Percentiles rank a stretch among this genome's conserved stretches.
Conservation (phyloP, 2,797 vertebrate species). For the Helarctos malayanus region DNA sequence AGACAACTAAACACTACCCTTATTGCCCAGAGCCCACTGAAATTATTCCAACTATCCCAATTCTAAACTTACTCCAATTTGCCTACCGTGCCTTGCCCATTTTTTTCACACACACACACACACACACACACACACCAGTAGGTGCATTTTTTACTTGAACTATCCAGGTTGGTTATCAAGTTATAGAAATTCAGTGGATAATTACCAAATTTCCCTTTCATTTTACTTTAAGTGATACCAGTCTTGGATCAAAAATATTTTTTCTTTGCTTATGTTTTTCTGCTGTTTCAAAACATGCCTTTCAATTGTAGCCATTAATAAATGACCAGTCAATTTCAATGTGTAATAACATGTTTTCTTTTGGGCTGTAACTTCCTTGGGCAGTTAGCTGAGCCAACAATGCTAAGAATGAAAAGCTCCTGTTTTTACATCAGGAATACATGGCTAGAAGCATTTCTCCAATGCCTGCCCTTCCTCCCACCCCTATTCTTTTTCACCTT, state of each 20-base stretch:
- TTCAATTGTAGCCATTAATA: background rate
- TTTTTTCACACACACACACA: background rate
- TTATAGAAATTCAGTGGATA: conserved; percentile 2
- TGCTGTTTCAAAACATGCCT: background rate
- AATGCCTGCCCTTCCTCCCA: background rate
- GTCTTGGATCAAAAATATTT: conserved; percentile 9
- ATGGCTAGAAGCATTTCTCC: background rate
- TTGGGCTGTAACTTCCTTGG: background rate
- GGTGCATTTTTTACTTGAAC: background rate
- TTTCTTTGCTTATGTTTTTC: background rate
- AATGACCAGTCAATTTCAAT: background rate
- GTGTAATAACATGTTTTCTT: conserved; percentile 1
- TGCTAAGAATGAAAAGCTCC: conserved; percentile 27
- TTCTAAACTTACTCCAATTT: background rate
- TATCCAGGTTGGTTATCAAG: background rate
- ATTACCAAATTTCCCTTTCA: background rate
- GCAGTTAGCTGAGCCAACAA: background rate
- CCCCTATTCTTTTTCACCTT: background rate
- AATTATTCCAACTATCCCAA: background rate
- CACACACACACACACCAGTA: background rate
- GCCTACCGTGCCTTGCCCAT: background rate
- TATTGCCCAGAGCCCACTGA: background rate
- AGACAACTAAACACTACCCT: background rate
- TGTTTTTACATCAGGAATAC: background rate
- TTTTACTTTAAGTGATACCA: conserved; percentile 18